A percentile compares a stretch with the other conserved stretches of the same genome.
phyloP scores from a whole-genome alignment of 1,140 invertebrate genomes.

The Cydia pomonella region DNA sequence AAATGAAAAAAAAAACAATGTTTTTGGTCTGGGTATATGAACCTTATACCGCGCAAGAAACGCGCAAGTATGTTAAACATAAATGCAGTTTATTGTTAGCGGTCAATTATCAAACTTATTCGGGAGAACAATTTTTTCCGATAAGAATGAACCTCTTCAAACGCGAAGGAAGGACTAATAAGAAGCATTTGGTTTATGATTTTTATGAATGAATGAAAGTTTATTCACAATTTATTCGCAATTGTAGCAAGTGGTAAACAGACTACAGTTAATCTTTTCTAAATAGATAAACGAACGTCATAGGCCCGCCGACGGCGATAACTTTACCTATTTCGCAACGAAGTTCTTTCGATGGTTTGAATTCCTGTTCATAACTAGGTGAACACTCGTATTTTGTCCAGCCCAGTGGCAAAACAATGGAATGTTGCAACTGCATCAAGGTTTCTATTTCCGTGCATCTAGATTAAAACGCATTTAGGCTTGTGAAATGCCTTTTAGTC shows the following conservation, averaged over 20 bases:
- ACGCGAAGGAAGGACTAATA: no score
- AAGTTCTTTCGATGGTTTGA: neutral
- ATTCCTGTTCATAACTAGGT: neutral
- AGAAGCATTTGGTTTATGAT: no score
- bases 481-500: neutral
- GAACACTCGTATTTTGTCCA: constrained; percentile 4
- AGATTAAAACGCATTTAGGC: constrained; percentile 32
- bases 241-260: neutral
- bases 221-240: no score
- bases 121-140: no score
- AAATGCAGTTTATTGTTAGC: no score
- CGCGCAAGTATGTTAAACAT: no score
- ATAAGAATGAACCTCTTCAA: no score
- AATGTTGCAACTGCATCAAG: constrained; percentile 27
- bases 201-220: no score
- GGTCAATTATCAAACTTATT: no score
- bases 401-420: constrained; percentile 15
- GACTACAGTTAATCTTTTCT: neutral
- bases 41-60: no score
- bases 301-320: neutral
- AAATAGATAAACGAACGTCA: neutral
- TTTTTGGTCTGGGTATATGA: no score
- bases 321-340: neutral
- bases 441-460: constrained; percentile 29
- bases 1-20: no score